These are phyloP conservation scores for Urocyon cinereoargenteus DNA, from an alignment of 2,797 vertebrate species.

Conservation along the genomic window DNA sequence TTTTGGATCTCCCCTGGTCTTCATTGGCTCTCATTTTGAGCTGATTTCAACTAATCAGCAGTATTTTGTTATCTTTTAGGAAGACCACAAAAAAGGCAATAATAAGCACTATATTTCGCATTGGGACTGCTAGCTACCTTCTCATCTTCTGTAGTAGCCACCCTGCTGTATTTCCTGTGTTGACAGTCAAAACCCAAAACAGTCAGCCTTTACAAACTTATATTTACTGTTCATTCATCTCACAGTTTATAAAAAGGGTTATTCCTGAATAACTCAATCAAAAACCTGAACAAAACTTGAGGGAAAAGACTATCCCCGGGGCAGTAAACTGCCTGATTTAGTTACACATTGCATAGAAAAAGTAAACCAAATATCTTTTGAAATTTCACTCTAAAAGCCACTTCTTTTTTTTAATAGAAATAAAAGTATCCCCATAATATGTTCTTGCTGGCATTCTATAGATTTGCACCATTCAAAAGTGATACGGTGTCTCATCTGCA, in stretches of 20 bases:
- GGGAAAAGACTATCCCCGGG: background rate
- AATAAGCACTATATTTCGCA: background rate
- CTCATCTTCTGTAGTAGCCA: background rate
- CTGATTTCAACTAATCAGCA: background rate
- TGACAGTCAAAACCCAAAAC: slow-evolving; percentile 15
- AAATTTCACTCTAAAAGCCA: slow-evolving; percentile 59
- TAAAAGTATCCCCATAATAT: slow-evolving; percentile 26
- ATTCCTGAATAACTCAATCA: slow-evolving; percentile 62
- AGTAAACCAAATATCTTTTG: slow-evolving; percentile 68
- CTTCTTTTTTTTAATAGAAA: slow-evolving; percentile 68
- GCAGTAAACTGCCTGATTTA: slow-evolving; percentile 47
- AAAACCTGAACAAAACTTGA: slow-evolving; percentile 56
- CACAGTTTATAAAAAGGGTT: background rate
- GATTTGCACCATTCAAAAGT: background rate
- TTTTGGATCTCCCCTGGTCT: background rate
- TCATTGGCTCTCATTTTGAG: background rate
- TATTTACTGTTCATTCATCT: slow-evolving; percentile 59
- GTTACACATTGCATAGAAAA: slow-evolving; percentile 26
- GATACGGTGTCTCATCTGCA: background rate
- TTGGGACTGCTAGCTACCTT: background rate
- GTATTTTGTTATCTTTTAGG: background rate
- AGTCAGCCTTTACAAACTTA: background rate
- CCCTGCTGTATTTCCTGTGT: background rate
- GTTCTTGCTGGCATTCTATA: background rate
- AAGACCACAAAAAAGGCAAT: background rate